These are phyloP conservation scores for Leptopilina boulardi DNA, from an alignment of 1,140 invertebrate species.

Conservation along the genomic window DNA sequence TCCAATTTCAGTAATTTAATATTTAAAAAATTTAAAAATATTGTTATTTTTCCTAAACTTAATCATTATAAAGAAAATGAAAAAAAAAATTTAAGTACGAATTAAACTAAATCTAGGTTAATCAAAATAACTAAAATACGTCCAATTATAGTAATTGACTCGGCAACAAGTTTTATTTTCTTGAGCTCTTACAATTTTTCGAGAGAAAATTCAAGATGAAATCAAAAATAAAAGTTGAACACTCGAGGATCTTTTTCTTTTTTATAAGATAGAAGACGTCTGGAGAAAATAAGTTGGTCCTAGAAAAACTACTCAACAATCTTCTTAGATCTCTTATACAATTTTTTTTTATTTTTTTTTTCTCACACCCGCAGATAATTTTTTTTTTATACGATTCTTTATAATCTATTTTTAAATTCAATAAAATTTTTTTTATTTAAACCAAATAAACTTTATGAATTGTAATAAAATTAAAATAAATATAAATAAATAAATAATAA, in stretches of 20 bases:
- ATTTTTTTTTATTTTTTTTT: neutral
- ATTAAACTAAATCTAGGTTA: neutral
- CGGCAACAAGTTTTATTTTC: conserved; percentile 2
- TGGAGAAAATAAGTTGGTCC: neutral
- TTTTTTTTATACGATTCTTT: no score
- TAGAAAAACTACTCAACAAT: neutral
- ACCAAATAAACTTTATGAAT: no score
- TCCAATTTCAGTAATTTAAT: no score
- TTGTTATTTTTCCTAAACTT: no score
- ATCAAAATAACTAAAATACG: neutral
- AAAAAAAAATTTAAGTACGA: neutral
- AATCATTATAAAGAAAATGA: no score
- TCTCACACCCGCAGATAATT: no score
- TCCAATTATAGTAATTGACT: neutral
- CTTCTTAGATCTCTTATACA: neutral
- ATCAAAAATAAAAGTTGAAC: neutral
- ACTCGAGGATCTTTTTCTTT: neutral
- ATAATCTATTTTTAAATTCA: no score
- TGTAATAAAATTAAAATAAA: no score
- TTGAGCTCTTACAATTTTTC: neutral
- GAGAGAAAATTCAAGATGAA: neutral
- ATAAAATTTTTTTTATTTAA: no score
- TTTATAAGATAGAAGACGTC: neutral
- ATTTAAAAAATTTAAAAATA: no score
- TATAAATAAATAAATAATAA: no score